Base-by-base conservation (phyloP, 2,797 vertebrate species). In the Hirundo rustica region DNA sequence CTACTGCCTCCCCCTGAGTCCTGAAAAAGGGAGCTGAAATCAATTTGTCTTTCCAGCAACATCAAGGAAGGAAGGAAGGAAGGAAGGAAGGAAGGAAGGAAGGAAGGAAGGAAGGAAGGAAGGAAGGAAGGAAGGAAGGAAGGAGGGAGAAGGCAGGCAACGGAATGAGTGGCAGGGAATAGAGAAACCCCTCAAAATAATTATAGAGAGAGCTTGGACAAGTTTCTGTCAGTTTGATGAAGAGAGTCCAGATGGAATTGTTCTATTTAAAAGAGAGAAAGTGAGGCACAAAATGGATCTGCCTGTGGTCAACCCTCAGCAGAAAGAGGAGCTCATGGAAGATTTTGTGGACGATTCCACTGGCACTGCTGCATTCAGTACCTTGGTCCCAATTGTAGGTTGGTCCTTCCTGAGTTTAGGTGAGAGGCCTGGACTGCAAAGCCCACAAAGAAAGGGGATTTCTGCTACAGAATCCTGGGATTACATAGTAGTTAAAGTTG, bases 41-140 rank as follows among this genome's bases (percentile, higher is more conserved):
- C 91, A 84, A 86, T 95, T 92, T 87, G 20, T 79, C 60, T 95
- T 87, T 76, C 60, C 53, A 79, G 29, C 7, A 70, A 29, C 45
- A 53, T 57, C 57, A 40, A 40, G 5, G 16, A 40, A 72, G 27
- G 51, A 81, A 58, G 21, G 62, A 88, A 65, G 38, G 47, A 76
- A 51, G 40, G n/a, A n/a, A n/a, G n/a, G n/a, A 40, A 40, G 5
- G 16, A 40, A 72, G 27, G 51, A 81, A 58, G 21, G 62, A 88
- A 65, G 38, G 47, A 76, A 51, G 40, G n/a, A 40, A 40, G 5
- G 16, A 40, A 72, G 27, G 51, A 81, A 58, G 21, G 62, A 88
- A 65, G 38, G 47, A 76, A 51, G 40, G n/a, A 40, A 40, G 5
- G 16, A 40, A 72, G 27, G 51, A 81, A 58, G 21, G 62, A 88